phyloP scores from a whole-genome alignment of 2,888 invertebrate species.

The Zonitis immaculata region DNA sequence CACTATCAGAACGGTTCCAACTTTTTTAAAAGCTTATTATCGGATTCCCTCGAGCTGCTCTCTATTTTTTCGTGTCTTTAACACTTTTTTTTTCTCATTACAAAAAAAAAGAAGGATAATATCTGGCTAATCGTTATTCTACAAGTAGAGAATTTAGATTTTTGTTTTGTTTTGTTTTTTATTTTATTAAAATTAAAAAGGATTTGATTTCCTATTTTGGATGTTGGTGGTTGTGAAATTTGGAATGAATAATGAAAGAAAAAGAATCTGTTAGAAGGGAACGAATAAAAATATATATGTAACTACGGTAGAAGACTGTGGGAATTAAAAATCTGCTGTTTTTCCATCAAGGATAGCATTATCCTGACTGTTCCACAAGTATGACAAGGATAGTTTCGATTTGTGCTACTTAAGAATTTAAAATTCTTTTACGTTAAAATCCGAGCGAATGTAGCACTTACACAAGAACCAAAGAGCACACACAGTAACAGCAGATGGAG shows the following conservation, averaged over 20 bases:
- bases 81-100: conserved; percentile 41
- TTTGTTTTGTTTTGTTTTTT: not conserved
- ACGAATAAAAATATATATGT: conserved; percentile 48
- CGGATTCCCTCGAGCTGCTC: conserved; percentile 38
- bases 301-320: conserved; percentile 47
- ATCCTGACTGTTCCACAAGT: conserved; percentile 4
- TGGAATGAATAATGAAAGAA: conserved; percentile 13
- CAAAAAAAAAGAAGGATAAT: conserved; percentile 45
- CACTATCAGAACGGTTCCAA: conserved; percentile 44
- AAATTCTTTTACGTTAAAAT: conserved; percentile 51
- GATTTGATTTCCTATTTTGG: not conserved
- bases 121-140: too few relatives aligned
- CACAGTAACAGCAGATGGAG: conserved; percentile 37
- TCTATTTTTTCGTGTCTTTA: conserved; percentile 46
- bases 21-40: conserved; percentile 52
- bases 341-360: conserved; percentile 38
- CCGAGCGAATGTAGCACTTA: conserved; percentile 48
- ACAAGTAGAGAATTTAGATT: not conserved
- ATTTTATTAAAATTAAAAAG: not conserved
- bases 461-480: conserved; percentile 14
- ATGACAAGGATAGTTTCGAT: not conserved
- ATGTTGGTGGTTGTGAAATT: not conserved
- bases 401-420: conserved; percentile 48
- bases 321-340: conserved; percentile 52
- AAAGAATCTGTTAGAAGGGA: conserved; percentile 11